phyloP scores from a whole-genome alignment of 2,888 invertebrate species.

The Atrina japonica region DNA sequence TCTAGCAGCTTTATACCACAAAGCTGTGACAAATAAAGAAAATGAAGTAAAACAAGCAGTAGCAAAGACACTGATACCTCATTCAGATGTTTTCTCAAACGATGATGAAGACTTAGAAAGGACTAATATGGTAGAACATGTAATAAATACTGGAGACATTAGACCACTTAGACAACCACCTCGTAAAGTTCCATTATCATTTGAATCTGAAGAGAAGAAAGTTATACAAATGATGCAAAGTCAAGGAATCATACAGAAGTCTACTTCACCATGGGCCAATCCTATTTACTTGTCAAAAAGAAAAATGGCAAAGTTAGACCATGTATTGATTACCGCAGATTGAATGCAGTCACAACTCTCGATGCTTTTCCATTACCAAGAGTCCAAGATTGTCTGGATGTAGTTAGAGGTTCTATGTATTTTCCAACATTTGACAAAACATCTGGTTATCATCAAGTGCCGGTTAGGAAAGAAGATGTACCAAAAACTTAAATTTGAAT shows the following conservation, averaged over 20 bases:
- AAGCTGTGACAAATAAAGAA: neutral
- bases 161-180: slow-evolving; percentile 38
- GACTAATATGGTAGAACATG: slow-evolving; percentile 39
- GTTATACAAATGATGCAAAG: slow-evolving; percentile 12
- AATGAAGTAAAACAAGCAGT: slow-evolving; percentile 24
- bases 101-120: slow-evolving; percentile 45
- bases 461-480: slow-evolving; percentile 19
- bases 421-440: slow-evolving; percentile 36
- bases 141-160: slow-evolving; percentile 39
- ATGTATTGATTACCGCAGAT: slow-evolving; percentile 24
- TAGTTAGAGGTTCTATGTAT: neutral
- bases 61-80: slow-evolving; percentile 23
- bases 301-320: slow-evolving; percentile 30
- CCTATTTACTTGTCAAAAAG: slow-evolving; percentile 26
- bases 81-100: slow-evolving; percentile 38
- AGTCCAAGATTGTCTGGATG: slow-evolving; percentile 33
- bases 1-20: slow-evolving; percentile 3
- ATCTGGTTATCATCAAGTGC: slow-evolving; percentile 30
- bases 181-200: slow-evolving; percentile 42
- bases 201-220: slow-evolving; percentile 41
- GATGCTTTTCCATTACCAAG: slow-evolving; percentile 36
- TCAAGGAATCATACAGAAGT: slow-evolving; percentile 34
- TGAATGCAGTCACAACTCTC: slow-evolving; percentile 15
- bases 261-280: slow-evolving; percentile 41
- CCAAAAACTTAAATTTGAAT: slow-evolving; percentile 17